phyloP scores from a whole-genome alignment of 2,113 vertebrate genomes.

The Sus scrofa region T2T-Sscrofa CM000830.6:99721501-99722000 shows the following conservation, averaged over 20 bases:
- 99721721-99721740: too few relatives aligned
- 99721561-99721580: conserved; percentile 49
- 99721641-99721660: conserved; percentile 65
- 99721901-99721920: too few relatives aligned
- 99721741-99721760: too few relatives aligned
- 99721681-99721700: not conserved
- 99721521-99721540: conserved; percentile 3
- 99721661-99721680: conserved; percentile 56
- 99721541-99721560: conserved; percentile 63
- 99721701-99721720: too few relatives aligned
- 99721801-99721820: too few relatives aligned
- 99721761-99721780: too few relatives aligned
- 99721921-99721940: too few relatives aligned
- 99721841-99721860: too few relatives aligned
- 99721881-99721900: too few relatives aligned
- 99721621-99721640: conserved; percentile 59
- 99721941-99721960: conserved; percentile 48
- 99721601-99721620: conserved; percentile 53
- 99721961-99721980: conserved; percentile 12
- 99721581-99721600: conserved; percentile 56
- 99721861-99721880: too few relatives aligned
- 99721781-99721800: too few relatives aligned
- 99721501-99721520: conserved; percentile 54
- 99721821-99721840: too few relatives aligned
- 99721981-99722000: conserved; percentile 66